Evolutionary conservation across 2,888 invertebrate genomes (phyloP).

Genomic region (Melinaea menophilus): DNA sequence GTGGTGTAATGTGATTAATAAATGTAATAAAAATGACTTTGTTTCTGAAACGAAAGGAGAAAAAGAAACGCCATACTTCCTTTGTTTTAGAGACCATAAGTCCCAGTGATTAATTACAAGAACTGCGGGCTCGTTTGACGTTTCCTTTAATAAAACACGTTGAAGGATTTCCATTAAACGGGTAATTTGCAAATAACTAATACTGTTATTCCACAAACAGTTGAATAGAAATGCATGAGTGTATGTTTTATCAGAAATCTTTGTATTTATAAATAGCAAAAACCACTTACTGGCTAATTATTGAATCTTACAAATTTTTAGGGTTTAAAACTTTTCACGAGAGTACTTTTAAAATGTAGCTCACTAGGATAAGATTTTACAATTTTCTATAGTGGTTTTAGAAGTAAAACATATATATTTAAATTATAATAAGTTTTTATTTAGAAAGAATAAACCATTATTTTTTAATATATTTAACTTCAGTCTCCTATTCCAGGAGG

Average conservation of each 20-base stretch:
- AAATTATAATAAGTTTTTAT: no score
- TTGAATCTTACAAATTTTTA: no score
- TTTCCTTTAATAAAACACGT: constrained; percentile 1
- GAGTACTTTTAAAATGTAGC: no score
- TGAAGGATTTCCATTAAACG: neutral
- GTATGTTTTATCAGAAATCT: neutral
- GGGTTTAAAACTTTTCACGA: no score
- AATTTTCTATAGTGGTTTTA: no score
- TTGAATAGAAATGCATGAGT: neutral
- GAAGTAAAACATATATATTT: no score
- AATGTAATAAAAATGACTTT: neutral
- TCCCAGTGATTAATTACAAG: constrained; percentile 5
- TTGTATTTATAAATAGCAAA: no score
- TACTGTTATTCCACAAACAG: constrained; percentile 1
- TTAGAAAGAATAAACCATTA: neutral
- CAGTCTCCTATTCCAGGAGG: constrained; percentile 74
- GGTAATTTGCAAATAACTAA: neutral
- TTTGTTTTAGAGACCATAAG: constrained; percentile 3
- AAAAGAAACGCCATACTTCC: neutral
- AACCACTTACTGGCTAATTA: no score
- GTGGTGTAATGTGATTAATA: neutral
- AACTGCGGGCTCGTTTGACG: constrained; percentile 3
- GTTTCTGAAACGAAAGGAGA: neutral
- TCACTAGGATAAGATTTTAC: no score
- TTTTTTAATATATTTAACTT: constrained; percentile 1